A percentile compares a stretch with the other conserved stretches of the same genome.
These are phyloP conservation scores for Prinia subflava DNA, from an alignment of 2,113 vertebrate species.

Conservation along the genomic window DNA sequence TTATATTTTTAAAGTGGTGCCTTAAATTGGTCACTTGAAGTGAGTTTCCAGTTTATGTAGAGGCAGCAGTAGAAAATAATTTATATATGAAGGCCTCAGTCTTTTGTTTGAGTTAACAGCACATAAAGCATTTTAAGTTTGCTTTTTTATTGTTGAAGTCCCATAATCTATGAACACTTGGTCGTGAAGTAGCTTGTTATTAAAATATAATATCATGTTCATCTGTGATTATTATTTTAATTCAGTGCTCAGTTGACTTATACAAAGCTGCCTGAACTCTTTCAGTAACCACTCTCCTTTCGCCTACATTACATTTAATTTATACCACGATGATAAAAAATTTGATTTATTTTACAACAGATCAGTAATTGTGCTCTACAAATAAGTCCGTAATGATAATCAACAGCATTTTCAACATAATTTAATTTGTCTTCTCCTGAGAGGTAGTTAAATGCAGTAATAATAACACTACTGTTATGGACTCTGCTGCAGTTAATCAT, in stretches of 20 bases:
- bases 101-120: conserved; percentile 40
- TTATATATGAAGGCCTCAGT: conserved; percentile 32
- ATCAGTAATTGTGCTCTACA: conserved; percentile 90
- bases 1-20: conserved; percentile 49
- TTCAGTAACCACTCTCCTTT: conserved; percentile 64
- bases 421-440: conserved; percentile 89
- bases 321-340: conserved; percentile 86
- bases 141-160: conserved; percentile 45
- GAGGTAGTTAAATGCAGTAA: conserved; percentile 88
- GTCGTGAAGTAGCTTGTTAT: conserved; percentile 72
- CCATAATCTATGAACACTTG: conserved; percentile 59
- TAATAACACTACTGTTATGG: conserved; percentile 84
- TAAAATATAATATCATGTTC: conserved; percentile 69
- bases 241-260: conserved; percentile 67
- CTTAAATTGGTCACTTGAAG: conserved; percentile 52
- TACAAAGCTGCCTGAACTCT: conserved; percentile 67
- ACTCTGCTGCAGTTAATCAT: conserved; percentile 85
- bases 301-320: conserved; percentile 78
- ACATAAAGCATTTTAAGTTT: conserved; percentile 13
- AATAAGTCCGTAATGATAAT: conserved; percentile 89
- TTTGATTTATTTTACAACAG: conserved; percentile 90
- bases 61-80: conserved; percentile 52
- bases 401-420: conserved; percentile 89
- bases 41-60: conserved; percentile 30
- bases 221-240: conserved; percentile 73